A percentile compares a stretch with the other conserved stretches of the same genome.
Conservation (phyloP, 2,888 invertebrate genomes). For the Helobdella robusta region DNA sequence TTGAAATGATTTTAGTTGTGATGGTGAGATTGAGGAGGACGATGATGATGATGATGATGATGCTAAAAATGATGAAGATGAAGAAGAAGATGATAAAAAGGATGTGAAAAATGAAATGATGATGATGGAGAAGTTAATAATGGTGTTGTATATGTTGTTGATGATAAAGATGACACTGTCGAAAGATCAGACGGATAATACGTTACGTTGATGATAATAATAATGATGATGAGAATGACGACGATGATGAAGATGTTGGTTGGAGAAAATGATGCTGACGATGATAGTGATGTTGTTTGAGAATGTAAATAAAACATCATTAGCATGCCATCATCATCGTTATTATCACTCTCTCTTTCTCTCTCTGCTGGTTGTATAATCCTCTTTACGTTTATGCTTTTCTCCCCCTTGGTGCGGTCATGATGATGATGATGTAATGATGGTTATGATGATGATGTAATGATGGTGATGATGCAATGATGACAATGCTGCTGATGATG, state of each 20-base stretch:
- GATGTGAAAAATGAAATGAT: not conserved
- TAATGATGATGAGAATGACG: not conserved
- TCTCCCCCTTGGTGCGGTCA: too few species aligned
- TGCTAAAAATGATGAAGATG: not conserved
- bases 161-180: not conserved
- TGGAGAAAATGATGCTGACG: constrained; percentile 1
- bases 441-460: too few species aligned
- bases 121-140: constrained; percentile 13
- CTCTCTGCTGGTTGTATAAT: too few species aligned
- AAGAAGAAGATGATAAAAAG: not conserved
- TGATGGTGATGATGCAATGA: too few species aligned
- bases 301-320: too few species aligned
- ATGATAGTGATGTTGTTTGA: constrained; percentile 8
- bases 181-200: not conserved
- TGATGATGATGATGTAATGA: too few species aligned
- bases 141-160: not conserved
- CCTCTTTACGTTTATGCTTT: too few species aligned
- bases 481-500: too few species aligned
- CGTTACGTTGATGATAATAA: not conserved
- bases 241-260: constrained; percentile 1
- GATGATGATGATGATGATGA: constrained; percentile 13
- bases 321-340: not conserved
- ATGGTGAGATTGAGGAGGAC: not conserved
- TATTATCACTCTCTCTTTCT: not conserved
- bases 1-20: too few species aligned